These are phyloP conservation scores for Cataglyphis altisquamis DNA, from an alignment of 2,888 invertebrate species.

Conservation along the genomic window DNA sequence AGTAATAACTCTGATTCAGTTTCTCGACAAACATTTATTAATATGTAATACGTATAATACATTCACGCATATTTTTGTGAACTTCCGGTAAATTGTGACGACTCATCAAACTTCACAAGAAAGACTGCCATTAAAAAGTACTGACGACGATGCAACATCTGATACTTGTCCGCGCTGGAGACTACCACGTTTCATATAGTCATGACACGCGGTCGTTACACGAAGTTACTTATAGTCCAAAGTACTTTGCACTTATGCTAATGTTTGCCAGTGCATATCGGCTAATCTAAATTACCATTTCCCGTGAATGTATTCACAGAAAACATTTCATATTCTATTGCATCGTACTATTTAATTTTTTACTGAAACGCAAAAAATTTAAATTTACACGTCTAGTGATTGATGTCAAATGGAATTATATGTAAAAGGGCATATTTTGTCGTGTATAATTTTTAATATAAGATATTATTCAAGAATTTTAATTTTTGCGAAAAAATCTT, in stretches of 20 bases:
- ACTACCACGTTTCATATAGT: constrained; percentile 42
- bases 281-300: constrained; percentile 40
- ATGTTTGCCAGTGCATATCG: constrained; percentile 45
- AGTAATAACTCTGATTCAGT: not conserved
- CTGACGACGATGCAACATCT: constrained; percentile 25
- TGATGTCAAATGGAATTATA: not conserved
- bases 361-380: not conserved
- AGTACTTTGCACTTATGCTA: constrained; percentile 55
- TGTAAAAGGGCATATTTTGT: not conserved
- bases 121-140: constrained; percentile 38
- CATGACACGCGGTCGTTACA: constrained; percentile 55
- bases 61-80: not conserved
- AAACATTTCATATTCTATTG: constrained; percentile 23
- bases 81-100: constrained; percentile 30
- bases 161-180: constrained; percentile 29
- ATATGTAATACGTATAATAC: constrained; percentile 8
- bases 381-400: not conserved
- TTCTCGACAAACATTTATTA: not conserved
- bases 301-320: not conserved
- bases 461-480: not conserved
- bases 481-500: not conserved
- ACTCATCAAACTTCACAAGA: constrained; percentile 28
- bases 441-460: not conserved
- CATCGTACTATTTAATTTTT: not conserved
- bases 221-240: constrained; percentile 48